Conservation (phyloP, 2,888 invertebrate genomes). For the Melanotus villosus region DNA sequence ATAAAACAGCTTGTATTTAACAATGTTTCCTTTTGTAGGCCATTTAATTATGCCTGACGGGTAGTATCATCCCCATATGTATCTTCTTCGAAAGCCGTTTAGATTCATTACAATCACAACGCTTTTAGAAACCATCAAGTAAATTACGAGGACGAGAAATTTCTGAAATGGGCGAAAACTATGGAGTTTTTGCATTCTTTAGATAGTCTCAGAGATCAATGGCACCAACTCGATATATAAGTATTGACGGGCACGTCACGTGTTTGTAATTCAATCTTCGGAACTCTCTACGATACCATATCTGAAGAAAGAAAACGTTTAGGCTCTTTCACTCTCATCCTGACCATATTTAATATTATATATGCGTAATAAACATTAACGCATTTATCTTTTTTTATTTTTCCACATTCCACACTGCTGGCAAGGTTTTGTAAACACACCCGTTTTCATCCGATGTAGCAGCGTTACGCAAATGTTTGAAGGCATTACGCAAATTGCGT, state of each 20-base stretch:
- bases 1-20: no score
- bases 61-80: no score
- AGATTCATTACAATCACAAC: no score
- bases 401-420: not conserved
- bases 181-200: constrained; percentile 23
- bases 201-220: constrained; percentile 27
- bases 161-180: constrained; percentile 6
- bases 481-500: not conserved
- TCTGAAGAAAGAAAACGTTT: not conserved
- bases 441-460: not conserved
- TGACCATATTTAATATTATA: not conserved
- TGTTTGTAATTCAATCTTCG: constrained; percentile 23
- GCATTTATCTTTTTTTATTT: not conserved
- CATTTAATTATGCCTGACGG: no score
- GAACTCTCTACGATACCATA: not conserved
- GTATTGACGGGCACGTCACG: constrained; percentile 23
- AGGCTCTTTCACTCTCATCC: constrained; percentile 9
- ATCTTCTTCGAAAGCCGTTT: no score
- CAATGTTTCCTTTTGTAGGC: no score
- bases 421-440: not conserved
- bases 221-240: not conserved
- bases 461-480: not conserved
- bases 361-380: constrained; percentile 4
- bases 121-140: not conserved
- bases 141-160: not conserved